Base-by-base conservation (phyloP, 1,140 invertebrate genomes). In the Stenopsyche tienmushanensis region DNA sequence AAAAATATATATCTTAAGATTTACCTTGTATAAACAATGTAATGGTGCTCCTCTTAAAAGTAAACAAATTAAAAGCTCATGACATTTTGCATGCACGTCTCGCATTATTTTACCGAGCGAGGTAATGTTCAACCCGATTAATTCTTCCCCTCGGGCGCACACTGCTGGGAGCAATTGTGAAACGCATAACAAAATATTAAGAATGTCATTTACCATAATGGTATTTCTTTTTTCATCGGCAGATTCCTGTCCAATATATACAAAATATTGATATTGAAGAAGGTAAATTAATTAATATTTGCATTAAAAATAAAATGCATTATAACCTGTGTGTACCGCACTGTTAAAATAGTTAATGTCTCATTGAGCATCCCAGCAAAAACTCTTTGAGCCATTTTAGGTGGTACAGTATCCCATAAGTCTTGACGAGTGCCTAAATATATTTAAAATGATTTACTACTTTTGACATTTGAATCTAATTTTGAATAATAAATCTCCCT, bases 331-430 rank as follows among this genome's bases (percentile, higher is more conserved):
- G 85, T 86, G 74, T 90, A 91, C 64, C 90, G 82, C 0, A 88
- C 83, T 2, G 87, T 86, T 13, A 91, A 76, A 60, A 92, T 90
- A 3, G 88, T 88, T 1, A 92, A 77, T 0, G 89, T 90, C 75
- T 92, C 90, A 72, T 91, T 91, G 1, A 92, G 74, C 88, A 91
- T 91, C 20, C 89, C 90, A 3, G 87, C 84, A 72, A 90, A 89
- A 20, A 91, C 84, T 55, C 89, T 82, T 73, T 91, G 88, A 0
- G 90, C 89, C 85, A 90, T 91, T 76, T 88, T 88, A 0, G 90
- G 89, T 1, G 90, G 88, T 3, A 91, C 88, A 0, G 89, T 90
- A 65, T 86, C 88, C 89, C 90, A 91, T 23, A 92, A 75, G 77
- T 91, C 88, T 71, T 87, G 83, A 69, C 83, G 84, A 2, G 86